Base-by-base conservation (phyloP, 2,888 invertebrate species). In the Aquatica leii region DNA sequence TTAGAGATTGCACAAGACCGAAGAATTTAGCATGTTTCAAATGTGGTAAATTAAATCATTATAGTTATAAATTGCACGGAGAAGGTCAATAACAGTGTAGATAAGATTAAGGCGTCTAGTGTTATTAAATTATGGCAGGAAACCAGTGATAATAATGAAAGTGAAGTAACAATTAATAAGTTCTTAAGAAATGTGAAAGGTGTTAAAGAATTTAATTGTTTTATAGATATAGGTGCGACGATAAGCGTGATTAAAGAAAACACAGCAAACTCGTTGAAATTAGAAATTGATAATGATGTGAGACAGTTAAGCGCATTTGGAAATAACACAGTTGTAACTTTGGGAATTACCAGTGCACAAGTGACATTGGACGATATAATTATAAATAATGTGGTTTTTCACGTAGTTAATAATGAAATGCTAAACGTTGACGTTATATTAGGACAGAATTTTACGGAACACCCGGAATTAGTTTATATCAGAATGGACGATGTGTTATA, bases 371-470 rank as follows among this genome's bases (percentile, higher is more conserved):
- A 18, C 21, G 9, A 18, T n/a, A 12, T 48, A 5, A 12, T n/a
- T 8, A 21, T 48, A 17, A 21, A 18, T 8, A 11, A 48, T 18
- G 1, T 17, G 2, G 21, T 9, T 8, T 48, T 48, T 11, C 12
- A 48, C 21, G 18, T 48, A 3, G 21, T 48, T 18, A 12, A n/a
- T 9, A 11, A 1, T 5, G 21, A 21, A 18, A 11, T 18, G 21
- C 48, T 20, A 11, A 6, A 6, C n/a, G n/a, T n/a, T n/a, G n/a
- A n/a, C n/a, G n/a, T n/a, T n/a, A n/a, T 48, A 12, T 48, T 48
- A 11, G 48, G 48, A 18, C 48, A 48, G 12, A 48, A 48, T 48
- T 48, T 48, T 48, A 48, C 48, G 8, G 48, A 48, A 21, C 21
- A 18, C 9, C 18, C 48, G 11, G 21, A 48, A 2, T 21, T 48